phyloP scores from a whole-genome alignment of 1,140 invertebrate species.

The Aphaenogaster ashmeadi region DNA sequence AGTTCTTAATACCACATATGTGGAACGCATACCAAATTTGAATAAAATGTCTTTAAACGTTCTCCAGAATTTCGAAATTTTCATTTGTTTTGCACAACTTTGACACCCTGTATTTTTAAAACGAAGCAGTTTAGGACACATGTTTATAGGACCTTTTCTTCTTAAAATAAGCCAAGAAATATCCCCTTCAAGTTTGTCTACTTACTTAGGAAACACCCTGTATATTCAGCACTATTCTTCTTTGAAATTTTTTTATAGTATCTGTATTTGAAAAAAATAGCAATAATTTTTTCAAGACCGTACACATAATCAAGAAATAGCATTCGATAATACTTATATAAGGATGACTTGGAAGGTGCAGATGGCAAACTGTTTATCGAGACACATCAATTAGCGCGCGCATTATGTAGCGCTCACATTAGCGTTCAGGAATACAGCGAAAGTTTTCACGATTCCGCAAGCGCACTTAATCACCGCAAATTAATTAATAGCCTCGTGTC shows the following conservation, averaged over 20 bases:
- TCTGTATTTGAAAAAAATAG: neutral
- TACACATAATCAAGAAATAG: neutral
- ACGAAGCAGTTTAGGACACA: too few relatives aligned
- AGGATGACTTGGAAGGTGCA: neutral
- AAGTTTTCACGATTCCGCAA: constrained; percentile 18
- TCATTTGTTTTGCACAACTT: too few relatives aligned
- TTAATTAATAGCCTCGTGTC: constrained; percentile 29
- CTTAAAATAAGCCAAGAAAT: too few relatives aligned
- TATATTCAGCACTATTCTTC: neutral
- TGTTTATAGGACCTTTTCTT: too few relatives aligned
- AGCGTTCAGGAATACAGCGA: neutral
- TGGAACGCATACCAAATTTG: too few relatives aligned
- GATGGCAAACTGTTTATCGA: neutral
- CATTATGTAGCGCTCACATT: constrained; percentile 12
- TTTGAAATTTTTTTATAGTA: neutral
- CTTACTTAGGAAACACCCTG: too few relatives aligned
- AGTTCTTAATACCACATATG: too few relatives aligned
- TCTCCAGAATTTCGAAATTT: too few relatives aligned
- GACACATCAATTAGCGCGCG: constrained; percentile 13
- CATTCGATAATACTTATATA: neutral
- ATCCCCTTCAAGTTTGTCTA: too few relatives aligned
- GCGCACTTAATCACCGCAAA: constrained; percentile 11
- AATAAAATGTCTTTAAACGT: too few relatives aligned
- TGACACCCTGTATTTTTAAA: too few relatives aligned
- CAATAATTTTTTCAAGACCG: neutral